Conservation (phyloP, 2,888 invertebrate species). For the Coleophora deauratella region DNA sequence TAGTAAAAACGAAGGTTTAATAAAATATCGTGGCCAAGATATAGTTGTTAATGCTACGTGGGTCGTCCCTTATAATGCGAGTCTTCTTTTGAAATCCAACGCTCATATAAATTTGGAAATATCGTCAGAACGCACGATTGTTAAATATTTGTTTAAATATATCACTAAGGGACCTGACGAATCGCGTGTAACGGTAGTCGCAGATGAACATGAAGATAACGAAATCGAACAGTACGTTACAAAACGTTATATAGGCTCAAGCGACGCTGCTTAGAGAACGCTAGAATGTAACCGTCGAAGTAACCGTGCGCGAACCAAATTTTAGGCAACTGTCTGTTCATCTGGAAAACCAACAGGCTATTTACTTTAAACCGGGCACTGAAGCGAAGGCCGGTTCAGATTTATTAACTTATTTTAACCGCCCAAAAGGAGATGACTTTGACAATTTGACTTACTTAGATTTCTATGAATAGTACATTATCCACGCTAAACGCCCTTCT, state of each 20-base stretch:
- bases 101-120: constrained; percentile 6
- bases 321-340: neutral
- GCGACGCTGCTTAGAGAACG: neutral
- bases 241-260: neutral
- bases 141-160: too few species aligned
- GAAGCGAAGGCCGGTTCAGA: too few species aligned
- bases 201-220: neutral
- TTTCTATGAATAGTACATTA: constrained; percentile 1
- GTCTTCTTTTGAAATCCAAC: constrained; percentile 8
- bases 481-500: too few species aligned
- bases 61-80: constrained; percentile 11
- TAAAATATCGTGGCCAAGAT: neutral
- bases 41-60: constrained; percentile 3
- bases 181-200: neutral
- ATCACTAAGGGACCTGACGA: neutral
- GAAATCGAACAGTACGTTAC: neutral
- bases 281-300: neutral
- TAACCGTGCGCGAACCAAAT: neutral
- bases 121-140: neutral
- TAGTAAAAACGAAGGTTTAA: neutral
- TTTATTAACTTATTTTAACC: constrained; percentile 6
- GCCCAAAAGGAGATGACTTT: constrained; percentile 5
- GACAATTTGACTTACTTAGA: constrained; percentile 9
- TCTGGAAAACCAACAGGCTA: neutral
- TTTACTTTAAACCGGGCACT: neutral